Percentiles rank a stretch among this genome's conserved stretches.
These are phyloP conservation scores for Chironex yamaguchii DNA, from an alignment of 30 jellyfish, hydroid and myxozoan species.

Conservation along the genomic window DNA sequence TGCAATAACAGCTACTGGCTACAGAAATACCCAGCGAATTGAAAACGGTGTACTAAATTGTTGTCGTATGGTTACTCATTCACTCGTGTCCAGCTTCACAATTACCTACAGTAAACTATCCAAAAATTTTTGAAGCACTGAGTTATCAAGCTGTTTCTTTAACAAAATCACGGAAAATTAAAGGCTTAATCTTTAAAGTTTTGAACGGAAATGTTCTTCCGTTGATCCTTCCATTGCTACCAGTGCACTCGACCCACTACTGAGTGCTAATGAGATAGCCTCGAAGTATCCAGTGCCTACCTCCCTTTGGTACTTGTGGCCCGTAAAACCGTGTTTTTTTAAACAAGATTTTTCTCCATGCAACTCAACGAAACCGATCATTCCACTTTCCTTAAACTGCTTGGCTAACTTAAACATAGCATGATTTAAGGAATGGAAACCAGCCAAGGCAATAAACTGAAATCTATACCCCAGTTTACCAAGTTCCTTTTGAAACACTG, in stretches of 20 bases:
- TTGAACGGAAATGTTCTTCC: too few species aligned
- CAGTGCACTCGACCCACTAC: conserved; percentile 84
- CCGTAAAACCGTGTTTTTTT: conserved; percentile 92
- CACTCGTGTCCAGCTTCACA: too few species aligned
- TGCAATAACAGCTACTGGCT: too few species aligned
- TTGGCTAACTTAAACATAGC: conserved; percentile 94
- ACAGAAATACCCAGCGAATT: too few species aligned
- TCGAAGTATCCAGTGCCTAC: conserved; percentile 97
- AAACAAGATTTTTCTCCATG: conserved; percentile 79
- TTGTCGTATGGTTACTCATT: too few species aligned
- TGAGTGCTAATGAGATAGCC: conserved; percentile 75
- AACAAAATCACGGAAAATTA: too few species aligned
- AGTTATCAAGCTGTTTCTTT: too few species aligned
- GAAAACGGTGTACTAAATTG: too few species aligned
- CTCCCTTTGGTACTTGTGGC: conserved; percentile 94
- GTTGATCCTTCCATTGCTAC: conserved; percentile 94
- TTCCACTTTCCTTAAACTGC: conserved; percentile 81
- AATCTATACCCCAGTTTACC: conserved; percentile 93
- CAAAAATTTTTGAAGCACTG: too few species aligned
- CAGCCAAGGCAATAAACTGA: conserved; percentile 97
- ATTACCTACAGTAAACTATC: too few species aligned
- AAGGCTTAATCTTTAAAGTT: too few species aligned
- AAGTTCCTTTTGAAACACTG: conserved; percentile 79
- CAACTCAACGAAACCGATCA: conserved; percentile 88
- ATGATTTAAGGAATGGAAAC: conserved; percentile 88